Base-by-base conservation (phyloP, 2,888 invertebrate genomes). In the Eledona agricola region DNA sequence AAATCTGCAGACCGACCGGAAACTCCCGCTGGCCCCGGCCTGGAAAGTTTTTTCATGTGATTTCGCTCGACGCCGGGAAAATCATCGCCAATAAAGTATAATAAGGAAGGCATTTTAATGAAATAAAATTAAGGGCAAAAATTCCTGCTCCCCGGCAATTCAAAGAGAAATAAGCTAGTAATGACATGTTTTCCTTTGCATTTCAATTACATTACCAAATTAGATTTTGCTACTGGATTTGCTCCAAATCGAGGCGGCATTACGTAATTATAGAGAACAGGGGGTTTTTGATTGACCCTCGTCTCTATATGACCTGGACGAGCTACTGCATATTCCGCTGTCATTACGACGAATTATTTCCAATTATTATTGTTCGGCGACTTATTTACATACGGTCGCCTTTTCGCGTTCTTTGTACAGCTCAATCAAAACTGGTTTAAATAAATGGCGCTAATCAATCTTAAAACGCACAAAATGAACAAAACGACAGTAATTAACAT, bases 191-290 rank as follows among this genome's bases (percentile, higher is more conserved):
- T 50, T 25, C 38, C 11, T 31, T 34, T 47, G 29, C 34, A 35
- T 59, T 59, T 63, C 60, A 59, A 63, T 63, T 62, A 63, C 51
- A 49, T 40, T 51, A 51, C 55, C 51, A 59, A 66, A 65, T 65
- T 63, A 62, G 58, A 57, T 62, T 62, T 51, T 52, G 65, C 67
- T 67, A 65, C 67, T 60, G 67, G 52, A 58, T 66, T 64, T 63
- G 63, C 62, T 62, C 62, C 52, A 55, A 60, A 63, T 64, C 51
- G 42, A 50, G 58, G 32, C 66, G 66, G 66, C 64, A 17, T 31
- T 17, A 19, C 32, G 37, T 67, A 67, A 67, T 67, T 46, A 67
- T 60, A 67, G 65, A 62, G 53, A 50, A 43, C 29, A 29, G 53
- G 50, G 55, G 51, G 47, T 62, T 59, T 54, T 60, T 61, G 60